Evolutionary conservation across 2,113 vertebrate species (phyloP).

Genomic region (Actenoides hombroni): DNA sequence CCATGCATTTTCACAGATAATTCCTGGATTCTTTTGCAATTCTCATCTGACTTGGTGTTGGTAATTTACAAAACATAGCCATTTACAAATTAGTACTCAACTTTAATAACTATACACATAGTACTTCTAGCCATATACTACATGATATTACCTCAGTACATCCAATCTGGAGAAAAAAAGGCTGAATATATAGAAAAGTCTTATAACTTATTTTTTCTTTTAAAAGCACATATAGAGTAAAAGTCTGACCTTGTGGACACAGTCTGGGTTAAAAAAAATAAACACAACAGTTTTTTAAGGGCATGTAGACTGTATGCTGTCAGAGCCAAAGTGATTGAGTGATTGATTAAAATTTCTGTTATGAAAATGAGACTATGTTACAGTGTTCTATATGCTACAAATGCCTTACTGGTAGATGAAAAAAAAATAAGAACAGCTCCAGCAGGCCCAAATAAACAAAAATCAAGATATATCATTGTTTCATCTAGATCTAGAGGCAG

Average conservation of each 20-base stretch:
- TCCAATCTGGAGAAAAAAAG: background rate
- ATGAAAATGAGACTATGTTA: background rate
- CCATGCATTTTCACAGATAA: background rate
- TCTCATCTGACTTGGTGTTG: background rate
- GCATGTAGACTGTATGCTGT: background rate
- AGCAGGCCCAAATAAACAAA: background rate
- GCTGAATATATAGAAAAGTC: background rate
- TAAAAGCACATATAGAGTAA: accelerated
- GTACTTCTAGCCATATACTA: accelerated
- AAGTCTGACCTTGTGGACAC: background rate
- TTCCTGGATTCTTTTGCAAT: background rate
- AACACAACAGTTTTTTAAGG: background rate
- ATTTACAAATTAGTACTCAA: background rate
- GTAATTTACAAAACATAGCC: background rate
- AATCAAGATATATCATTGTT: background rate
- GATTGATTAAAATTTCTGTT: background rate
- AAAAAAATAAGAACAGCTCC: background rate
- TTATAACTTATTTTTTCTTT: background rate
- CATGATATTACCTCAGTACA: background rate
- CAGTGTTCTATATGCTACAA: background rate
- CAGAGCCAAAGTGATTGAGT: background rate
- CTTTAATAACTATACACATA: background rate
- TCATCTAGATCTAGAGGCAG: background rate
- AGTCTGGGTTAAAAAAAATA: background rate
- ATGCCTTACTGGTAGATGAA: background rate